Evolutionary conservation across 1,140 invertebrate species (phyloP), one percentile per base, ranked within the genome.

Genomic region (Myzus persicae): DNA sequence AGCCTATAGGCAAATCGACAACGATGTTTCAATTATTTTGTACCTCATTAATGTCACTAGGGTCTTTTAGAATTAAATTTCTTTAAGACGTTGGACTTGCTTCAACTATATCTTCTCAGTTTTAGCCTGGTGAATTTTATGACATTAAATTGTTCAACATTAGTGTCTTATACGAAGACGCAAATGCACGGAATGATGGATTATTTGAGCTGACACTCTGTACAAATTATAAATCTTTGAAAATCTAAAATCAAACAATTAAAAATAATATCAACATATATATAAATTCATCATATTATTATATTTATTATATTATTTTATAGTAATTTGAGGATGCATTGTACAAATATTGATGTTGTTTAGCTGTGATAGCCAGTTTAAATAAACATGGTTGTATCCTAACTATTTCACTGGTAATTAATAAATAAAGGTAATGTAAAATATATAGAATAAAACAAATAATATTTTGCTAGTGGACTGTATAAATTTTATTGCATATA

Each of bases 141-240:
- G 42, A 87, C 84, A 87, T 46, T 24, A 87, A 46, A 87, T 87
- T 87, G 18, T 44, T 87, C 42, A 87, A 46, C 24, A 87, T 18
- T 87, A 87, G 31, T 44, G 84, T 87, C 26, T 87, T 87, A n/a
- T 87, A 87, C 18, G 84, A 24, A 46, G 42, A 87, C 5, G 44
- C 44, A 44, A 87, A 87, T 14, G 11, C 40, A 18, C 8, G 18
- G 42, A 26, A 87, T 44, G 84, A n/a, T 31, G 84, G 84, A 44
- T 87, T 87, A 31, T 11, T 11, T 44, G 40, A 87, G 42, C 84
- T 87, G 11, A 87, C 42, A 87, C 84, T 87, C 5, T 14, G 40
- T 42, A 42, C 42, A 87, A 3, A 26, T 44, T 44, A 31, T 87
- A 31, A 82, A 82, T 82, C 20, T 82, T 38, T 87, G 82, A 85